A percentile compares a stretch with the other conserved stretches of the same genome.
phyloP scores from a whole-genome alignment of 1,140 invertebrate species.

The Ceratina japonica region DNA sequence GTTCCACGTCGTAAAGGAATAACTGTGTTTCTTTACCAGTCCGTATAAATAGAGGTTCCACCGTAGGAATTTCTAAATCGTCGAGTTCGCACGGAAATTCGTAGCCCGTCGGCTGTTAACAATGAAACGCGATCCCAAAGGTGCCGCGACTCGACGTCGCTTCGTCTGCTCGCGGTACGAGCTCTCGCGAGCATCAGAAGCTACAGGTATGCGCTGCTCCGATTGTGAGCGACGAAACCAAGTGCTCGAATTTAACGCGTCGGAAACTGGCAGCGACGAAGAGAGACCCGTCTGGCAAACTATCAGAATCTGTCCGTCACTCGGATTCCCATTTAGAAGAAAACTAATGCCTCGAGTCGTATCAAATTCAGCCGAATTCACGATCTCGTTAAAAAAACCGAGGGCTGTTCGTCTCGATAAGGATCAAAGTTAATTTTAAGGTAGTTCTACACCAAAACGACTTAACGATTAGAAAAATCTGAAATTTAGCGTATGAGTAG shows the following conservation, averaged over 20 bases:
- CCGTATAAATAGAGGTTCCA: no score
- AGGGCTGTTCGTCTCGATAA: no score
- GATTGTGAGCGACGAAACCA: neutral
- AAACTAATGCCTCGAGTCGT: neutral
- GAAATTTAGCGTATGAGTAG: no score
- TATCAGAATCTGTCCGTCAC: neutral
- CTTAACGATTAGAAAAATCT: no score
- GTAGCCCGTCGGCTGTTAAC: neutral
- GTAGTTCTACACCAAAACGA: no score
- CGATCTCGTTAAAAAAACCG: no score
- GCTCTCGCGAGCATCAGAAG: constrained; percentile 14
- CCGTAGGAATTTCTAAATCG: no score
- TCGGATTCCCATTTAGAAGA: neutral
- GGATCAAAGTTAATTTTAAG: no score
- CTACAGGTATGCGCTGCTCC: constrained; percentile 28
- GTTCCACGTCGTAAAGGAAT: no score
- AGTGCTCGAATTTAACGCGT: constrained; percentile 20
- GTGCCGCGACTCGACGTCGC: neutral
- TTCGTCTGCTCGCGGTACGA: neutral
- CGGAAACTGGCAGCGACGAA: neutral
- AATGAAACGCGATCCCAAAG: neutral
- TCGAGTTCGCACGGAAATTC: no score
- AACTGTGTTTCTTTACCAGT: no score
- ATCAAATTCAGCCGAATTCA: no score
- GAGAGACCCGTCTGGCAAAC: neutral